Evolutionary conservation across 2,888 invertebrate species (phyloP), one percentile per base, ranked within the genome.

Genomic region (Pogonocherus hispidulus): DNA sequence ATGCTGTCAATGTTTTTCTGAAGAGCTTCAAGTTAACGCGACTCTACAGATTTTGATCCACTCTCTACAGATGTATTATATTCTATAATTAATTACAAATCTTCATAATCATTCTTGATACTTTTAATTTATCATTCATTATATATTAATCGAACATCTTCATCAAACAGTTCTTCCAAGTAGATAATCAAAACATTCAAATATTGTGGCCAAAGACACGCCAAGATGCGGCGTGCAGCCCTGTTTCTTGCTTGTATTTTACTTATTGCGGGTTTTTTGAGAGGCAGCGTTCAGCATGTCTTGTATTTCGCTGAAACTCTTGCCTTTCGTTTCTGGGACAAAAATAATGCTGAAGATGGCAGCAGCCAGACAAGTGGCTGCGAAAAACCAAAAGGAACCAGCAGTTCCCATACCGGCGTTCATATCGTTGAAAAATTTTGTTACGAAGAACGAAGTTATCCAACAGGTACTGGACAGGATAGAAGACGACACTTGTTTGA

Each of bases 401-500:
- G 89, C 88, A 74, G 87, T 87, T 3, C 93, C 93, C 11, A 91
- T 84, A 0, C 35, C 11, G 6, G 63, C 63, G 0, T 88, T 87
- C 1, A 94, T 82, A 0, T 87, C 83, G 11, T 87, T 88, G 85
- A 92, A 93, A 80, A 84, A 92, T 85, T 90, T 90, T 0, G 94
- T 93, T 20, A 93, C 90, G 18, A 93, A 74, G 83, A 94, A 94
- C 0, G 91, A 91, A 1, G 93, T 84, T 0, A 86, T 75, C 93
- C 94, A 94, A 78, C 93, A 94, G 67, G 91, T 88, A 23, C 91
- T 91, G 0, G 94, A 92, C 0, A 93, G 92, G 0, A 94, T 87
- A 0, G 93, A 91, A 0, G 93, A 90, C 0, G 93, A 93, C 18
- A 89, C 86, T 0, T 92, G 89, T 84, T 93, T 93, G 1, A 94